Percentiles rank a stretch among this genome's conserved stretches.
Conservation (phyloP, 53 echinoderm and acorn worm genomes). For the Patiria pectinifera region DNA sequence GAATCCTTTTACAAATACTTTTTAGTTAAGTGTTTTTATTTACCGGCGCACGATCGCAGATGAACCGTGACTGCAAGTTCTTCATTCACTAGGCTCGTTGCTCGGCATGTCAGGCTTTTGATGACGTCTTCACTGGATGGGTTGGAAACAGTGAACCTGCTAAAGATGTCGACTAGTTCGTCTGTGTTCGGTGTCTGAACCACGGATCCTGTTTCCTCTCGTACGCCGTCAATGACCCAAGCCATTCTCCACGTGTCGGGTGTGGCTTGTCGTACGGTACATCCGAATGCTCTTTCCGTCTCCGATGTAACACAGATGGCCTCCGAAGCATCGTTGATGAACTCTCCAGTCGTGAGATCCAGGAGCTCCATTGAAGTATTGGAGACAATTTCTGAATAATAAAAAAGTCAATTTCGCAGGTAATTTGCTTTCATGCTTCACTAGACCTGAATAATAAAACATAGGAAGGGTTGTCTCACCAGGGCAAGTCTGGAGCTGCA, state of each 20-base stretch:
- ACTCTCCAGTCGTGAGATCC: background rate
- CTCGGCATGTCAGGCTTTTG: background rate
- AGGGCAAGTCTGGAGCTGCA: background rate
- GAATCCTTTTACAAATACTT: background rate
- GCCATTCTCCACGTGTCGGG: background rate
- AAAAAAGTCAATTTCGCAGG: no score
- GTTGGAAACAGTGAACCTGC: background rate
- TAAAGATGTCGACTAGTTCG: background rate
- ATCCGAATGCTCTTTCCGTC: background rate
- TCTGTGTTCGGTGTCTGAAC: background rate
- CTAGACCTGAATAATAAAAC: background rate
- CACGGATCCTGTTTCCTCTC: background rate
- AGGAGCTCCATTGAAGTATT: background rate
- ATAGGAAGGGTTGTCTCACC: background rate
- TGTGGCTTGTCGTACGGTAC: background rate
- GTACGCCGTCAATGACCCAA: background rate
- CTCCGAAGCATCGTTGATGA: background rate
- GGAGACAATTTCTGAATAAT: background rate
- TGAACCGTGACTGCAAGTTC: background rate
- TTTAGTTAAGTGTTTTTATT: background rate
- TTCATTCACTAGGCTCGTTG: background rate
- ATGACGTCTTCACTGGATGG: background rate
- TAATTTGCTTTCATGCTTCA: no score
- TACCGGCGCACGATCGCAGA: background rate
- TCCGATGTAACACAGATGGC: background rate